Evolutionary conservation across 2,113 vertebrate species (phyloP).

Genomic region (Vireo altiloquus): DNA sequence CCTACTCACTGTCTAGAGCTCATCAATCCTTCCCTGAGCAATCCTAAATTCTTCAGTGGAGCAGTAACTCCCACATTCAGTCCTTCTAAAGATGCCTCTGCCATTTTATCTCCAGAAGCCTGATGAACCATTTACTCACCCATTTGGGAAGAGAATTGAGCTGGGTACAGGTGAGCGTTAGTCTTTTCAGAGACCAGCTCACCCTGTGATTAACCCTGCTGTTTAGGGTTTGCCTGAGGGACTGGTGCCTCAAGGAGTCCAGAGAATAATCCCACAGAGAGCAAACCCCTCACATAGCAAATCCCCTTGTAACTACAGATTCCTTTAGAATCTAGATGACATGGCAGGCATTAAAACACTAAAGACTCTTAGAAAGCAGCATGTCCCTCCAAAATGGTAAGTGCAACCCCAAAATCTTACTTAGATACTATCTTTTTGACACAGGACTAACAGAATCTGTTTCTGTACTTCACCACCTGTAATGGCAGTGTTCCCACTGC

Average conservation of each 20-base stretch:
- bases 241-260: not conserved
- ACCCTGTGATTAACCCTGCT: not conserved
- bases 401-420: not conserved
- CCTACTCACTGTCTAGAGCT: not conserved
- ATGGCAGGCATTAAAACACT: not conserved
- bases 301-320: not conserved
- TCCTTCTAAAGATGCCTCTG: not conserved
- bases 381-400: not conserved
- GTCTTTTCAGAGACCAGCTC: not conserved
- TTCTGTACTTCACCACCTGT: not conserved
- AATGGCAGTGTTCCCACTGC: not conserved
- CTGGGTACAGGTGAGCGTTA: not conserved
- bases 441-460: accelerated
- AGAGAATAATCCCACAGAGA: not conserved
- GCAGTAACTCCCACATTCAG: not conserved
- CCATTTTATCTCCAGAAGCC: not conserved
- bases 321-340: not conserved
- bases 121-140: not conserved
- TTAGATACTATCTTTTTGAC: not conserved
- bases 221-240: not conserved
- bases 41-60: not conserved
- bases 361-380: not conserved
- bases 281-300: not conserved
- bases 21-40: conserved; percentile 20
- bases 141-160: not conserved